A percentile compares a stretch with the other conserved stretches of the same genome.
Conservation (phyloP, 2,113 vertebrate species). For the Pungitius pungitius region DNA sequence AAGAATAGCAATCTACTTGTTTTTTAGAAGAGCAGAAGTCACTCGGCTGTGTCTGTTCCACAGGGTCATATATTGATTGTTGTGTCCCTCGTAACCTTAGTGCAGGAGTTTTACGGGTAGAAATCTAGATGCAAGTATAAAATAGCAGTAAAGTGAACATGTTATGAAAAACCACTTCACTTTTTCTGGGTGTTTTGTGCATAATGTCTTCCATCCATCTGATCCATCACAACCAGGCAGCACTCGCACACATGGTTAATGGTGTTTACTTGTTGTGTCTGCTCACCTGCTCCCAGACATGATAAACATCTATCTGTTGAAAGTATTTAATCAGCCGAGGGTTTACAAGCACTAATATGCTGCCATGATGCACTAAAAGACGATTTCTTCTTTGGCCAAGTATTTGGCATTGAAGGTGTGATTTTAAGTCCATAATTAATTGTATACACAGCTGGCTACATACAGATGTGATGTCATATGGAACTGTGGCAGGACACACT, state of each 20-base stretch:
- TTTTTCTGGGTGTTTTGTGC: too few species aligned
- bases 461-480: neutral
- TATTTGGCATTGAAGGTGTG: neutral
- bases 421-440: neutral
- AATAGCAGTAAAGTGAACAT: neutral
- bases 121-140: neutral
- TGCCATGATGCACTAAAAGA: neutral
- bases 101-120: neutral
- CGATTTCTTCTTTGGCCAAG: neutral
- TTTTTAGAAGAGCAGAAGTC: neutral
- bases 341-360: neutral
- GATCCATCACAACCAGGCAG: neutral
- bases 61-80: slow-evolving; percentile 8
- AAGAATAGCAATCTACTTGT: slow-evolving; percentile 16
- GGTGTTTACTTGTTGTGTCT: slow-evolving; percentile 2
- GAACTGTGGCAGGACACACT: too few species aligned
- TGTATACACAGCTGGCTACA: neutral
- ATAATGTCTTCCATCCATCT: too few species aligned
- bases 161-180: neutral
- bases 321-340: neutral
- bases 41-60: neutral
- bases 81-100: neutral
- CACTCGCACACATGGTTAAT: neutral
- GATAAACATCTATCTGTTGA: neutral
- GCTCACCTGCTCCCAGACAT: slow-evolving; percentile 5